Evolutionary conservation across 2,797 vertebrate genomes (phyloP), one percentile per base, ranked within the genome.

Genomic region (Emydoidea blandingii): DNA sequence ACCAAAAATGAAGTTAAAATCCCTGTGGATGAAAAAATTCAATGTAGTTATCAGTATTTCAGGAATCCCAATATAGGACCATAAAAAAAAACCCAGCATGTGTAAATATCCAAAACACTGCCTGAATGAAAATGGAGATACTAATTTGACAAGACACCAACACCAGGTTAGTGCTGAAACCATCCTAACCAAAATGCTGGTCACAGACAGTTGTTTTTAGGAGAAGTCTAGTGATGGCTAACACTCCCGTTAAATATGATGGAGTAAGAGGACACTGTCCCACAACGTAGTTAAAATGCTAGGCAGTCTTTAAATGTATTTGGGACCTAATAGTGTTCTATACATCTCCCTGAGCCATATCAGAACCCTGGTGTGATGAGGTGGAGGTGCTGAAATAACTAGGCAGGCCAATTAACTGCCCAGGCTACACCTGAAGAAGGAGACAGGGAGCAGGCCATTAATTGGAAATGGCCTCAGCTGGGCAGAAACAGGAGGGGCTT

Each of bases 1-100:
- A 95, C 93, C 93, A 90, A 84, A 88, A 91, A 86, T 91, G 95
- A 94, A 97, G 94, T 93, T 96, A 96, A 96, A 96, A 97, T 94
- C 89, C 94, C 85, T 74, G 86, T 52, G 94, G 94, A 92, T 97
- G 89, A 87, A 91, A 91, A 76, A 86, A 93, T 85, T 94, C 93
- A 92, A 92, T 12, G 76, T 83, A 89, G 56, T 57, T 97, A 95
- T 89, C 89, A 95, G 19, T 0, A 0, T 95, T 94, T 90, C 0
- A 0, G 93, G 94, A 94, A 89, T 79, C 65, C 16, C 41, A 93
- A 92, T 31, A 81, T 27, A 52, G 84, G 82, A 94, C 84, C 68
- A 74, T 47, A 37, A 87, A 90, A 88, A 88, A 85, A 91, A 87
- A 3, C 8, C 8, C 50, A 92, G 83, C 44, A 57, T 19, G 62